These are phyloP conservation scores for Tachina fera DNA, from an alignment of 2,888 invertebrate genomes.

Conservation along the genomic window DNA sequence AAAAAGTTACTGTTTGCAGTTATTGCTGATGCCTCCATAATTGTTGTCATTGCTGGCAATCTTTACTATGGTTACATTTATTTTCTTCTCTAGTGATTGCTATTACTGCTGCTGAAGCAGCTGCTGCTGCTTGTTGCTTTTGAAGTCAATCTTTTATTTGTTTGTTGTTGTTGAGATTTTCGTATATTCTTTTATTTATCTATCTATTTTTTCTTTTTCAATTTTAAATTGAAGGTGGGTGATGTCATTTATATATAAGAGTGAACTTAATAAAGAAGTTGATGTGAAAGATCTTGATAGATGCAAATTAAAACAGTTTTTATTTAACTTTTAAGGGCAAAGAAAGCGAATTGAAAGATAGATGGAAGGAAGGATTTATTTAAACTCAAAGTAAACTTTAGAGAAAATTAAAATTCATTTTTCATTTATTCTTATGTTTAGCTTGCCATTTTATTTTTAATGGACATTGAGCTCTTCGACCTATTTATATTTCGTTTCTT, in stretches of 20 bases:
- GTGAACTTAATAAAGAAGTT: constrained; percentile 31
- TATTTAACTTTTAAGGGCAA: neutral
- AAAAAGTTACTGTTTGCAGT: constrained; percentile 51
- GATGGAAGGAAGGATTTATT: neutral
- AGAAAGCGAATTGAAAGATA: neutral
- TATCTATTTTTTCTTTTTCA: constrained; percentile 8
- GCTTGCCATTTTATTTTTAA: neutral
- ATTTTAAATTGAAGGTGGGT: constrained; percentile 21
- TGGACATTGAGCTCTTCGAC: neutral
- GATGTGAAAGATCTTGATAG: constrained; percentile 7
- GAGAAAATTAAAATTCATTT: neutral
- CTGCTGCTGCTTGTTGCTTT: constrained; percentile 25
- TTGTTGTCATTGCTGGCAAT: constrained; percentile 39
- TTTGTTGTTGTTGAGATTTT: constrained; percentile 21
- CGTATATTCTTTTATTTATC: neutral
- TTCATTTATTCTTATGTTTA: neutral
- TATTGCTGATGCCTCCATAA: constrained; percentile 54
- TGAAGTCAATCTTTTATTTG: constrained; percentile 20
- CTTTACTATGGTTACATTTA: constrained; percentile 49
- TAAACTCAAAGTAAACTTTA: neutral
- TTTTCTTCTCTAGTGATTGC: constrained; percentile 27
- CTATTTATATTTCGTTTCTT: neutral
- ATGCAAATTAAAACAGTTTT: constrained; percentile 18
- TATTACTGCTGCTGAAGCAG: constrained; percentile 16
- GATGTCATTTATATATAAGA: constrained; percentile 39